Evolutionary conservation across 2,113 vertebrate species (phyloP).

Genomic region (Chelonoidis abingdonii): DNA sequence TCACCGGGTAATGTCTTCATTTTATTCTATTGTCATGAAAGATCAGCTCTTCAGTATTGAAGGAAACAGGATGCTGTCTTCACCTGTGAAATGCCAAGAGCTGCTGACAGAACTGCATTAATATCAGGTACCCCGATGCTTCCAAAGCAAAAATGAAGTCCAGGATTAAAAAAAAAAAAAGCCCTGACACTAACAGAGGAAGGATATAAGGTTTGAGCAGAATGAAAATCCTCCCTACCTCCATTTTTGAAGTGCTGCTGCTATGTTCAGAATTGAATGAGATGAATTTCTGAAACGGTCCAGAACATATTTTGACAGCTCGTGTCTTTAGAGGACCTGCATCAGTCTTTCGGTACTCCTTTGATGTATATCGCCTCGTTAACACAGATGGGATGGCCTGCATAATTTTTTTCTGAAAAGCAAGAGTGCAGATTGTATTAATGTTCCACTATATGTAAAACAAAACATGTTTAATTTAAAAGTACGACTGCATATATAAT

Average conservation of each 20-base stretch:
- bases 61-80: background rate
- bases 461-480: slow-evolving; percentile 9
- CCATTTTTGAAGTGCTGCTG: background rate
- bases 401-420: background rate
- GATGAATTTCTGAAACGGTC: background rate
- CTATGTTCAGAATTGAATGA: background rate
- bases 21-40: background rate
- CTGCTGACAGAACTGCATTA: background rate
- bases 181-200: background rate
- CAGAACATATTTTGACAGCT: background rate
- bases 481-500: background rate
- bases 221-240: fast-evolving
- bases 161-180: background rate
- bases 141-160: background rate
- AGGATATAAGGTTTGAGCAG: background rate
- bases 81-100: background rate
- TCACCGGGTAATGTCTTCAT: background rate
- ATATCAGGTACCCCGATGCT: background rate
- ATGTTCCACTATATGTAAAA: background rate
- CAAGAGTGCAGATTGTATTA: background rate
- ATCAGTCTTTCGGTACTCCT: background rate
- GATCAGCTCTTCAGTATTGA: background rate
- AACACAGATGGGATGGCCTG: background rate
- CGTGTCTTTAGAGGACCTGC: fast-evolving
- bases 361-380: background rate